These are phyloP conservation scores for Listronotus oregonensis DNA, from an alignment of 1,140 invertebrate genomes.

Conservation along the genomic window DNA sequence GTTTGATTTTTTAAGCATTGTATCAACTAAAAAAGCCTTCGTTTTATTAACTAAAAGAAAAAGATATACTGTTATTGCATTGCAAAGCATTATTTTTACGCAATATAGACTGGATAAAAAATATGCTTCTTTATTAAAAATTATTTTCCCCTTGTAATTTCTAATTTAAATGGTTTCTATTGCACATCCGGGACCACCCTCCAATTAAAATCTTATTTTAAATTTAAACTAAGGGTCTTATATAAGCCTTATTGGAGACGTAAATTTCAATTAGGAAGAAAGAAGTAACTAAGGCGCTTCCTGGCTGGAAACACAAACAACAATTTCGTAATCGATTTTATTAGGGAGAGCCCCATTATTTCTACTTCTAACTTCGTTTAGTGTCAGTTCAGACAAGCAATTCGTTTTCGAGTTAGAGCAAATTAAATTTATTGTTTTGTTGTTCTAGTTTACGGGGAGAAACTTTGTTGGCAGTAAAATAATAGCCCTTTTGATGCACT, in stretches of 20 bases:
- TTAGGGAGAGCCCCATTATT: constrained; percentile 39
- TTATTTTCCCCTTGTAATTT: no score
- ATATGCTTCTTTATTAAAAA: no score
- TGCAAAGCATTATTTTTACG: no score
- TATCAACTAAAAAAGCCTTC: no score
- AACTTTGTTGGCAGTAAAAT: background rate
- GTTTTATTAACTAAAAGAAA: no score
- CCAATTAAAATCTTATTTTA: constrained; percentile 18
- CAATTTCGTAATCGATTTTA: constrained; percentile 39
- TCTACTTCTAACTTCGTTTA: constrained; percentile 40
- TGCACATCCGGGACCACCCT: constrained; percentile 13
- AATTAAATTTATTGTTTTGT: constrained; percentile 41
- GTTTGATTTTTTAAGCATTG: no score
- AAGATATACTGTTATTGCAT: no score
- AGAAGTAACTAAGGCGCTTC: constrained; percentile 30
- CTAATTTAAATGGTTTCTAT: background rate
- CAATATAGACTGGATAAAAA: no score
- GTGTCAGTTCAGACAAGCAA: constrained; percentile 35
- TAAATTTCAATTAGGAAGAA: constrained; percentile 37
- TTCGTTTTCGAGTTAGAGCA: constrained; percentile 36
- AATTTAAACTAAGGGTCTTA: constrained; percentile 16
- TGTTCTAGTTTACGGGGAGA: constrained; percentile 25
- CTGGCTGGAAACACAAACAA: constrained; percentile 34
- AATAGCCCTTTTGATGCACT: background rate
- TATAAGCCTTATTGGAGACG: constrained; percentile 31